Evolutionary conservation across 2,888 invertebrate species (phyloP).

Genomic region (Xestia ashworthii): DNA sequence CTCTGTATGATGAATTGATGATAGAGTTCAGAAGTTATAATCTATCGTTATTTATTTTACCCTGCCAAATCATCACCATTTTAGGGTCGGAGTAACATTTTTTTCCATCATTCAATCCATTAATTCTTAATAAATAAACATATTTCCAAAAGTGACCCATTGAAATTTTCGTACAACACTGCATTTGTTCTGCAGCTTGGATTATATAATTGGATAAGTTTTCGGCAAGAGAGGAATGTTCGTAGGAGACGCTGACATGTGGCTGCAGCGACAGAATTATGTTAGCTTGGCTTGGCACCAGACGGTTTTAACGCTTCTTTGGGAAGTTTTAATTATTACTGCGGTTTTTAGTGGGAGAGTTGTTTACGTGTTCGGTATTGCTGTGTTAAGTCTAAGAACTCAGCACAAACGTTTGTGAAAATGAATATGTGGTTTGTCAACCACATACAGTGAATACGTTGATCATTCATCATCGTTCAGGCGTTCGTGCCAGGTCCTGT

Average conservation of each 20-base stretch:
- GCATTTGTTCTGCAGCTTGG: constrained; percentile 37
- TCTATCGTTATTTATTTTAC: background rate
- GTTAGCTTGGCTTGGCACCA: constrained; percentile 16
- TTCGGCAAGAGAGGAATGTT: constrained; percentile 35
- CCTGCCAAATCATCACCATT: no score
- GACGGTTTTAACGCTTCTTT: constrained; percentile 23
- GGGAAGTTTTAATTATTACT: constrained; percentile 25
- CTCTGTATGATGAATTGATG: background rate
- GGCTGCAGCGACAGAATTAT: constrained; percentile 26
- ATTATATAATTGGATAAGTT: constrained; percentile 60
- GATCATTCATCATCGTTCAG: no score
- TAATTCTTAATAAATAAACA: background rate
- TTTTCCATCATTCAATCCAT: no score
- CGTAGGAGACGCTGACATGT: constrained; percentile 26
- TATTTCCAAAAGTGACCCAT: constrained; percentile 25
- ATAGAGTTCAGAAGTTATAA: background rate
- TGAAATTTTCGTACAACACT: constrained; percentile 5
- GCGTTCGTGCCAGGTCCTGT: background rate
- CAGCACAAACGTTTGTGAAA: background rate
- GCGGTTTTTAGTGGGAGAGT: constrained; percentile 1
- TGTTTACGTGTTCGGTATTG: background rate
- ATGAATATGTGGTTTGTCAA: background rate
- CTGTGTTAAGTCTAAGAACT: background rate
- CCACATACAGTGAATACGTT: no score
- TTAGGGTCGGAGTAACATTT: no score